Evolutionary conservation across 2,113 vertebrate genomes (phyloP).

Genomic region (Chunga burmeisteri): DNA sequence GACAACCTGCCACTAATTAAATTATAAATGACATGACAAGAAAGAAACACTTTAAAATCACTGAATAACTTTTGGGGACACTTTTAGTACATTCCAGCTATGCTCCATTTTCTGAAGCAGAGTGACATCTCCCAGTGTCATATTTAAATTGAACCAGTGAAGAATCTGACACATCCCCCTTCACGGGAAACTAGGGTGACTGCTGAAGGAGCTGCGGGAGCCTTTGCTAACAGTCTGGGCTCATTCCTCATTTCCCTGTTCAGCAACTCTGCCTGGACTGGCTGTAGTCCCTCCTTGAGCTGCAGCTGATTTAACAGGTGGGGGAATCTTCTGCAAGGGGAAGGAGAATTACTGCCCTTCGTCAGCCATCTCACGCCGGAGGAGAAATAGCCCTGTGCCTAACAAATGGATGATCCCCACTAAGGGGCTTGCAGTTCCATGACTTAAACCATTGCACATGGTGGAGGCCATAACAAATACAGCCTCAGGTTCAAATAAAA

Average conservation of each 20-base stretch:
- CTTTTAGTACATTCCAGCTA: conserved; percentile 12
- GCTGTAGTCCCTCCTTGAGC: neutral
- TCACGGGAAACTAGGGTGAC: neutral
- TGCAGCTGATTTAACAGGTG: neutral
- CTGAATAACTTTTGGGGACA: conserved; percentile 50
- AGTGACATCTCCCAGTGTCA: neutral
- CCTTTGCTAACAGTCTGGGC: neutral
- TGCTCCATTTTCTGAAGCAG: conserved; percentile 24
- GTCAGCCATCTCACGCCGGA: neutral
- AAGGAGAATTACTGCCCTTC: neutral
- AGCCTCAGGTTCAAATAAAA: neutral
- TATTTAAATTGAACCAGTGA: conserved; percentile 30
- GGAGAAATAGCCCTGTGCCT: neutral
- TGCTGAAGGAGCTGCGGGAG: neutral
- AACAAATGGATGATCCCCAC: neutral
- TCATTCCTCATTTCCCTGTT: neutral
- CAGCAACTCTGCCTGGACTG: neutral
- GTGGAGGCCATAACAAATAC: neutral
- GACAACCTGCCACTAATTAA: conserved; percentile 69
- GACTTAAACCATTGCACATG: accelerated
- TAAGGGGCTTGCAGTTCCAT: neutral
- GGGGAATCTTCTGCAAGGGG: neutral
- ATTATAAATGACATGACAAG: conserved; percentile 60
- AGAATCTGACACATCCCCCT: conserved; percentile 16
- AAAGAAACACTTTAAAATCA: conserved; percentile 48